These are phyloP conservation scores for Vanessa atalanta DNA, from an alignment of 1,140 invertebrate species.

Conservation along the genomic window DNA sequence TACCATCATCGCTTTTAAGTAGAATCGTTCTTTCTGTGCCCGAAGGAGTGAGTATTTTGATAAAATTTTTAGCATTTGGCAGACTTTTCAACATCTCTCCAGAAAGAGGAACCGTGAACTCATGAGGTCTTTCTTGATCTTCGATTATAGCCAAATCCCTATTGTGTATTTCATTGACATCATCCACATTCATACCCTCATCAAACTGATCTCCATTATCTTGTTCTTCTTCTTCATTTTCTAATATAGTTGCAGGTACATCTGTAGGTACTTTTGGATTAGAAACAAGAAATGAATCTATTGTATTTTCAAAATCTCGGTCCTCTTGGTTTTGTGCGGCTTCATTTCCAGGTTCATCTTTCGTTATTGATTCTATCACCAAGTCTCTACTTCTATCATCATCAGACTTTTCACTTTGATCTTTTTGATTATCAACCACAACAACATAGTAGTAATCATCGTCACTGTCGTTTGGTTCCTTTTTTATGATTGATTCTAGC, in stretches of 20 bases:
- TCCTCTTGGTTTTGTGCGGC: constrained; percentile 25
- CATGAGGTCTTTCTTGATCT: constrained; percentile 44
- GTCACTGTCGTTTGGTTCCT: constrained; percentile 66
- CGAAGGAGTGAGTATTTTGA: constrained; percentile 65
- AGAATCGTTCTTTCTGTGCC: constrained; percentile 62
- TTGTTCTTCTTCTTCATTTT: constrained; percentile 71
- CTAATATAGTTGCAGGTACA: constrained; percentile 69
- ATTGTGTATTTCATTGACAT: constrained; percentile 54
- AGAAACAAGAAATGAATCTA: constrained; percentile 64
- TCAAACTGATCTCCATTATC: constrained; percentile 37
- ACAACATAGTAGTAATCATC: constrained; percentile 74
- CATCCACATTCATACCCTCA: constrained; percentile 53
- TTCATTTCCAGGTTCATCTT: constrained; percentile 29
- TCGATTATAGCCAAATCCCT: constrained; percentile 40
- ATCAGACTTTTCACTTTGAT: constrained; percentile 44
- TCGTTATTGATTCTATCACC: constrained; percentile 11
- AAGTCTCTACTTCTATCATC: constrained; percentile 24
- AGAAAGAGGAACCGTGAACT: constrained; percentile 37
- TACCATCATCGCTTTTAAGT: constrained; percentile 54
- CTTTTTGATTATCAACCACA: constrained; percentile 67
- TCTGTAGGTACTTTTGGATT: constrained; percentile 60
- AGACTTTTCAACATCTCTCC: constrained; percentile 36
- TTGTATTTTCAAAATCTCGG: constrained; percentile 56
- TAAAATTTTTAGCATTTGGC: constrained; percentile 51
- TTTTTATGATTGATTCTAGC: constrained; percentile 69